Evolutionary conservation across 1,140 invertebrate genomes (phyloP).

Genomic region (Anastatus disparis): DNA sequence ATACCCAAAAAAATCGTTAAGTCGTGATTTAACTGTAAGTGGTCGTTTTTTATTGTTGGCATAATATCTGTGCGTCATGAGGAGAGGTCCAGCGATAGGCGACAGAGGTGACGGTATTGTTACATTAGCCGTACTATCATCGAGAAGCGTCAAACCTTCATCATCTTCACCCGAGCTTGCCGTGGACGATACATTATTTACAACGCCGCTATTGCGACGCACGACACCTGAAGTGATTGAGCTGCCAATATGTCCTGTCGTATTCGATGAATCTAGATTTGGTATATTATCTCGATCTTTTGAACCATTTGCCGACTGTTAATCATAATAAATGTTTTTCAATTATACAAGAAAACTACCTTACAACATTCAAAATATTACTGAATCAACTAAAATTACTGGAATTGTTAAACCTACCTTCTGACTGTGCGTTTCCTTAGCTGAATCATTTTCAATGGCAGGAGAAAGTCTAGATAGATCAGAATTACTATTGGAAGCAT

Average conservation of each 20-base stretch:
- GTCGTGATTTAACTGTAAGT: conserved; percentile 17
- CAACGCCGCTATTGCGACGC: not conserved
- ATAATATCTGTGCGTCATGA: conserved; percentile 62
- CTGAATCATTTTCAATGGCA: conserved; percentile 50
- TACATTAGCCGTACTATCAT: conserved; percentile 56
- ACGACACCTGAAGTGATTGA: not conserved
- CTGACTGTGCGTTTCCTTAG: conserved; percentile 47
- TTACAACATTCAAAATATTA: too few relatives aligned
- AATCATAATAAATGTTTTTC: not conserved
- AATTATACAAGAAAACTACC: too few relatives aligned
- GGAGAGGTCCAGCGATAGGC: conserved; percentile 60
- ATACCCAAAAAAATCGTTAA: conserved; percentile 28
- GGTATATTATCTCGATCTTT: conserved; percentile 56
- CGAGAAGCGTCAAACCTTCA: conserved; percentile 53
- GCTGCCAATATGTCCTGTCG: not conserved
- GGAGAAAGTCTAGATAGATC: conserved; percentile 59
- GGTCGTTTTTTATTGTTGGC: conserved; percentile 59
- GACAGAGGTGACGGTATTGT: conserved; percentile 62
- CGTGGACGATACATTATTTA: conserved; percentile 53
- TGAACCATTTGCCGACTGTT: conserved; percentile 55
- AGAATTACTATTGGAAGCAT: conserved; percentile 59
- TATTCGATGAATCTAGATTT: conserved; percentile 1
- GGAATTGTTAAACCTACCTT: conserved; percentile 45
- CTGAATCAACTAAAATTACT: too few relatives aligned
- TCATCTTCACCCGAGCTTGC: conserved; percentile 57